phyloP scores from a whole-genome alignment of 2,888 invertebrate species.

The Neoscelio sp. region DNA sequence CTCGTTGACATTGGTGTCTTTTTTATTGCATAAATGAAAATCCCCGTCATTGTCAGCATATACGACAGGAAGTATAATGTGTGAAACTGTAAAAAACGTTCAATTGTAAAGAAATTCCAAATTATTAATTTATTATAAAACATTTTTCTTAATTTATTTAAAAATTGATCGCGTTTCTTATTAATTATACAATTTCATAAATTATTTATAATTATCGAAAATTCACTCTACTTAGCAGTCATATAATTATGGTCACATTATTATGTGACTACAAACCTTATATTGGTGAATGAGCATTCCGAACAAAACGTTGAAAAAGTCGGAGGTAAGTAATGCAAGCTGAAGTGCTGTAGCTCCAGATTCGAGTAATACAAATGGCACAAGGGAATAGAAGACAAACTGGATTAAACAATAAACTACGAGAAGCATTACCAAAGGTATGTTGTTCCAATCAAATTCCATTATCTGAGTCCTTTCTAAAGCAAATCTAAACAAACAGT shows the following conservation, averaged over 20 bases:
- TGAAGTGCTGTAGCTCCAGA: slow-evolving; percentile 94
- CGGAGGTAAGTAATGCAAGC: slow-evolving; percentile 91
- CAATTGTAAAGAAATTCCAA: too few species aligned
- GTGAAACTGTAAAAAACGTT: slow-evolving; percentile 93
- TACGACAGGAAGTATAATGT: slow-evolving; percentile 92
- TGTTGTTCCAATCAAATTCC: slow-evolving; percentile 86
- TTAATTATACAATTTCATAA: too few species aligned
- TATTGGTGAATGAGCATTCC: slow-evolving; percentile 92
- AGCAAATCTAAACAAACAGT: slow-evolving; percentile 83
- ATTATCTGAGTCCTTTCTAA: slow-evolving; percentile 89
- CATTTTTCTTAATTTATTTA: too few species aligned
- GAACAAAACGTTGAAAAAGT: slow-evolving; percentile 92
- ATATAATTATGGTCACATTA: too few species aligned
- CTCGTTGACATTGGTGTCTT: slow-evolving; percentile 84
- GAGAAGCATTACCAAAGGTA: slow-evolving; percentile 86
- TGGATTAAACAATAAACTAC: slow-evolving; percentile 88
- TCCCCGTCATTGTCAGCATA: slow-evolving; percentile 89
- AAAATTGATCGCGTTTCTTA: too few species aligned
- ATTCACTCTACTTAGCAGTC: too few species aligned
- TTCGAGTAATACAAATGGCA: slow-evolving; percentile 89
- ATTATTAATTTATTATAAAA: too few species aligned
- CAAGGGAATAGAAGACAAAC: slow-evolving; percentile 90
- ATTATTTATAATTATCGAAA: too few species aligned
- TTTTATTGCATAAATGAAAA: slow-evolving; percentile 87
- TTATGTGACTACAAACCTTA: slow-evolving; percentile 85